phyloP scores from a whole-genome alignment of 2,888 invertebrate genomes.

The Spodoptera picta region DNA sequence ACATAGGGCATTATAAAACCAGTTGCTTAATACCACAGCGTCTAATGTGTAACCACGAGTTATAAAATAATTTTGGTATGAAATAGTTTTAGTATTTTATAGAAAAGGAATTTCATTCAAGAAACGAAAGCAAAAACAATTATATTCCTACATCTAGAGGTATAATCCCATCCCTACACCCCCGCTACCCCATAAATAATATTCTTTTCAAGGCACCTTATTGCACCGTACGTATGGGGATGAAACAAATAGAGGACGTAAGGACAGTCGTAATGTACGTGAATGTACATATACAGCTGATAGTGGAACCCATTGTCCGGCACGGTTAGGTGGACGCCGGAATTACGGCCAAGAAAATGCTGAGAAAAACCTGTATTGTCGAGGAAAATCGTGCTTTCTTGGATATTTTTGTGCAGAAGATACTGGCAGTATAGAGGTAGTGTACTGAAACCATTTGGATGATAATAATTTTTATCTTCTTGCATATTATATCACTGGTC shows the following conservation, averaged over 20 bases:
- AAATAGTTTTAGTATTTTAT: no score
- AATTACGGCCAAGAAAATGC: constrained; percentile 65
- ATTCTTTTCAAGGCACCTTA: constrained; percentile 84
- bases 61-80: no score
- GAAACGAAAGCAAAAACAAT: no score
- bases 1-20: no score
- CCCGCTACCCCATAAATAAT: constrained; percentile 82
- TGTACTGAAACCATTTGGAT: no score
- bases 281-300: constrained; percentile 62
- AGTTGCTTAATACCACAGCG: no score
- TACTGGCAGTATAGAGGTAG: no score
- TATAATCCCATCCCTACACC: constrained; percentile 48
- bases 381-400: constrained; percentile 52
- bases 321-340: constrained; percentile 72
- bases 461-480: no score
- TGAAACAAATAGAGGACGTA: constrained; percentile 79
- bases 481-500: no score
- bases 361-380: constrained; percentile 45
- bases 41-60: no score
- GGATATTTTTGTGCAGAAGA: neutral
- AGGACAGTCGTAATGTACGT: constrained; percentile 71
- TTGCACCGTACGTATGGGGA: constrained; percentile 74
- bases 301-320: constrained; percentile 77
- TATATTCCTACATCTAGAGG: neutral
- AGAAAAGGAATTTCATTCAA: no score